phyloP scores from a whole-genome alignment of 2,797 vertebrate species.

The Periophthalmus magnuspinnatus region DNA sequence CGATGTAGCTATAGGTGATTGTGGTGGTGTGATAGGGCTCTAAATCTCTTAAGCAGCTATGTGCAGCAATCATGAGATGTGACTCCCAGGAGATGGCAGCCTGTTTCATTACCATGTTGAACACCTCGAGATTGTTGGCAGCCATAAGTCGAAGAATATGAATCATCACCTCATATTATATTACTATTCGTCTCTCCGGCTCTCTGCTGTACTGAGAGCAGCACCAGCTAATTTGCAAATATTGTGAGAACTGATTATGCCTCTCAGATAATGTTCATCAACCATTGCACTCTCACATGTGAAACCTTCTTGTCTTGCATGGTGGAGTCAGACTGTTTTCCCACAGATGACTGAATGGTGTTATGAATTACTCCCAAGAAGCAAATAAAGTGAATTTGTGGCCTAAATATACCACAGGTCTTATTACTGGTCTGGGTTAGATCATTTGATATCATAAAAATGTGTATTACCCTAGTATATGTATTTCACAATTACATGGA shows the following conservation, averaged over 20 bases:
- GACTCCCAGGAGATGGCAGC: conserved; percentile 30
- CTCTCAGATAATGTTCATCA: neutral
- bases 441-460: neutral
- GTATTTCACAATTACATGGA: no score
- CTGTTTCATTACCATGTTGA: conserved; percentile 23
- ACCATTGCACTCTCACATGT: neutral
- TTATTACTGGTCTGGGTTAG: neutral
- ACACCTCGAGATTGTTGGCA: conserved; percentile 16
- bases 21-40: conserved; percentile 13
- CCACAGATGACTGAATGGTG: neutral
- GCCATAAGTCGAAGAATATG: conserved; percentile 32
- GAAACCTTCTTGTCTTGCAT: neutral
- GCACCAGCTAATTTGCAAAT: conserved; percentile 1
- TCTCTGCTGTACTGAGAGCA: neutral
- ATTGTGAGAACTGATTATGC: neutral
- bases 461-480: neutral
- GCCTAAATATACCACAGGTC: neutral
- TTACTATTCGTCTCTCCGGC: conserved; percentile 25
- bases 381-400: neutral
- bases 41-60: conserved; percentile 13
- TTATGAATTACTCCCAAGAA: neutral
- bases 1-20: neutral
- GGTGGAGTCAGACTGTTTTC: neutral
- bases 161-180: conserved; percentile 35
- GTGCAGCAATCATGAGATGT: conserved; percentile 18